Evolutionary conservation across 2,797 vertebrate genomes (phyloP), one percentile per base, ranked within the genome.

Genomic region (Bradypodion ventrale): DNA sequence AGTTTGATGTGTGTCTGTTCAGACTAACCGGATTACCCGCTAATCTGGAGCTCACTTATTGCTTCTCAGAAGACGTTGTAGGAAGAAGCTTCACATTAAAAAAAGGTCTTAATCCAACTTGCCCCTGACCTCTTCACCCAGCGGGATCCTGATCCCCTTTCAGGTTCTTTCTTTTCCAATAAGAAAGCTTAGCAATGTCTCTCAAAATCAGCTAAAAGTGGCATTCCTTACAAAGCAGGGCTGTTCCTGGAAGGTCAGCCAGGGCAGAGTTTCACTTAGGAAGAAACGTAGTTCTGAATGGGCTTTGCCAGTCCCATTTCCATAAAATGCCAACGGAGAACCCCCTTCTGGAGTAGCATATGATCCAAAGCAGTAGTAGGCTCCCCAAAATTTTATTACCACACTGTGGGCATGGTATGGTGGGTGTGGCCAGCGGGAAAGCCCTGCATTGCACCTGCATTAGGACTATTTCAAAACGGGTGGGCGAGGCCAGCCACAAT

Each of bases 41-140:
- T 95, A 94, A 95, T 95, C 94, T 93, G 88, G 90, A 86, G 90
- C 83, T 87, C 89, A 91, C 88, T 89, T 70, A 5, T 77, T 7
- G 40, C 86, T 93, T 91, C 91, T 91, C 90, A 85, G 88, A 84
- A 0, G 0, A 85, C 7, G 65, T 82, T 87, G 87, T 2, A 3
- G 75, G 80, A 83, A 44, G 83, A 70, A 40, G 1, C 82, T 59
- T 79, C 0, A 0, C 79, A n/a, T 80, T 60, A 88, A 23, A 73
- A n/a, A n/a, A 87, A 10, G 9, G 73, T 76, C 65, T 90, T 95
- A 94, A 95, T 95, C 94, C 69, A 25, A 9, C 92, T 84, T 88
- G 80, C 16, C 85, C 90, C 76, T 0, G 60, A 6, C 69, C 86
- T 88, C 87, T 63, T 62, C 78, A 59, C 86, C 85, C 87, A 0